Evolutionary conservation across 1,140 invertebrate genomes (phyloP).

Genomic region (Triops cancriformis): DNA sequence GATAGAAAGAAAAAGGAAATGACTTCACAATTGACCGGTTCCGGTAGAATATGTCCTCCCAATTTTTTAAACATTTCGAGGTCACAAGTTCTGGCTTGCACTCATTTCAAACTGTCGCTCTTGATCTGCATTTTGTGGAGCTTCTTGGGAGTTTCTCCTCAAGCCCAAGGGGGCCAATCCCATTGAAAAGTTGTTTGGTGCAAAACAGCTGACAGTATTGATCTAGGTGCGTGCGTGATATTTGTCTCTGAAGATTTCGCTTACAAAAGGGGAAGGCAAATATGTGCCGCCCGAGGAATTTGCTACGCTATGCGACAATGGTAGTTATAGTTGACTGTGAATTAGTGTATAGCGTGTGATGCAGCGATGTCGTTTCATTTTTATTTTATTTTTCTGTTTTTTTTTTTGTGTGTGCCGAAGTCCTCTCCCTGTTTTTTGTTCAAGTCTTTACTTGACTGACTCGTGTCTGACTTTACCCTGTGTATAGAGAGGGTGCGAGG

Average conservation of each 20-base stretch:
- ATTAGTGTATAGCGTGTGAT: neutral
- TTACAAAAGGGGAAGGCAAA: neutral
- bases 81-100: neutral
- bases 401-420: neutral
- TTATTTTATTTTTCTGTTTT: neutral
- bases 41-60: neutral
- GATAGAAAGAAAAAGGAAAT: slow-evolving; percentile 11
- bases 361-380: neutral
- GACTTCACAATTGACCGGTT: slow-evolving; percentile 8
- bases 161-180: too few relatives aligned
- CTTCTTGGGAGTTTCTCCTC: too few relatives aligned
- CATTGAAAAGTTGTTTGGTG: neutral
- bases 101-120: too few relatives aligned
- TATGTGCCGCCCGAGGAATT: neutral
- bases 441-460: slow-evolving; percentile 3
- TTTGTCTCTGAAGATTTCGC: neutral
- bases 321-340: neutral
- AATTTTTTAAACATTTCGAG: slow-evolving; percentile 1
- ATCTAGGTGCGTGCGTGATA: neutral
- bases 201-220: neutral
- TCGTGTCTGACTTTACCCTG: slow-evolving; percentile 5
- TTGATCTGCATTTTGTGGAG: too few relatives aligned
- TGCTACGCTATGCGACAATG: neutral
- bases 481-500: neutral
- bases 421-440: neutral